Evolutionary conservation across 2,888 invertebrate species (phyloP), one percentile per base, ranked within the genome.

Genomic region (Tricholauxania praeusta): DNA sequence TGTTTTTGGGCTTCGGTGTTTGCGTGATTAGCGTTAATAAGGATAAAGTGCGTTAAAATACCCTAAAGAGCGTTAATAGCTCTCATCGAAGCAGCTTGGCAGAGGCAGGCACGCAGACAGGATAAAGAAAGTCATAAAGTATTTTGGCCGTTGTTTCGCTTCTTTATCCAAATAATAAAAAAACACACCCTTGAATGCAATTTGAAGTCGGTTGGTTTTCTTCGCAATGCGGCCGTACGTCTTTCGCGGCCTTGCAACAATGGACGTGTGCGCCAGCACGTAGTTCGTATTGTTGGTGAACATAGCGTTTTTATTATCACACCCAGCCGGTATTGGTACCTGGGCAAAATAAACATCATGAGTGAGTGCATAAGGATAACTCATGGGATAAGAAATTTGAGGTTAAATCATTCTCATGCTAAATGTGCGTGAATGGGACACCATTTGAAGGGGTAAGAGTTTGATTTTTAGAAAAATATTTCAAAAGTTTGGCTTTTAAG

Each of bases 11-110:
- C 2, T 14, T 12, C 52, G 49, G 32, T 15, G 63, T 80, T 84
- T 78, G 85, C 84, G 85, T 84, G 84, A 79, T 81, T 71, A 80
- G 78, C 78, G 79, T 80, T 82, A 82, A 84, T 84, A 84, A 84
- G 81, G 80, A 79, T 82, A 78, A 78, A 75, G 75, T 72, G 76
- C 78, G 75, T 71, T 79, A 78, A 79, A 77, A 78, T 76, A 78
- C 80, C 79, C 80, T 81, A 79, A 78, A 77, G 73, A 75, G 75
- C 80, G 81, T 80, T 84, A 84, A 84, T 84, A 80, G 79, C 82
- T 78, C 79, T 52, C 55, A 60, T 48, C 51, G 59, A 65, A 59
- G 49, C 55, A 53, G 39, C 17, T 49, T 47, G 60, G 60, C 62
- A 17, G 49, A 71, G 19, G 32, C 19, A 51, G 47, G 48, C 49